Conservation (phyloP, 2,113 vertebrate species). For the Dendropsophus ebraccatus region DNA sequence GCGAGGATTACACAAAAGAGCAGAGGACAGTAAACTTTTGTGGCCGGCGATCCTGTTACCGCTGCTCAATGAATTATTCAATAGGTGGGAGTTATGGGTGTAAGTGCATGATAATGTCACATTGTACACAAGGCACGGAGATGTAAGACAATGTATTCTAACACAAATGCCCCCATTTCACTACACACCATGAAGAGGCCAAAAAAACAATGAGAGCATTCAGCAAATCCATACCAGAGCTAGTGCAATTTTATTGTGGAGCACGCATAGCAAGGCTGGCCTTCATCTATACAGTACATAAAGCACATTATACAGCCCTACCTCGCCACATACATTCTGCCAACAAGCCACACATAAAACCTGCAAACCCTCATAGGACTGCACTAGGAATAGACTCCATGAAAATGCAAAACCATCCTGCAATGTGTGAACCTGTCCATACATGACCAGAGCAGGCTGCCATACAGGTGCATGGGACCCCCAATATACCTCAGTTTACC, state of each 20-base stretch:
- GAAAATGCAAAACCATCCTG: neutral
- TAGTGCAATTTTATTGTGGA: too few relatives aligned
- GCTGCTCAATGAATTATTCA: conserved; percentile 33
- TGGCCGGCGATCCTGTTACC: conserved; percentile 19
- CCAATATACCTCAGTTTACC: too few relatives aligned
- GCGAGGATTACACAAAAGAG: conserved; percentile 10
- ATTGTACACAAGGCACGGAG: neutral
- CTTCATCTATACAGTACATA: neutral
- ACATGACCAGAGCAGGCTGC: too few relatives aligned
- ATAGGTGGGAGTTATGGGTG: conserved; percentile 22
- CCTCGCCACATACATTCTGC: neutral
- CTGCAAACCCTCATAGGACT: neutral
- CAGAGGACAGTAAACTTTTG: conserved; percentile 23
- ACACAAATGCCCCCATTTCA: neutral
- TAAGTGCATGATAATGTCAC: neutral
- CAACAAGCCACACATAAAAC: too few relatives aligned
- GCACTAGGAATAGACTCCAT: neutral
- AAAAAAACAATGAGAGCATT: neutral
- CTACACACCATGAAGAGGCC: neutral
- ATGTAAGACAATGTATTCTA: neutral
- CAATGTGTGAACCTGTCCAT: too few relatives aligned
- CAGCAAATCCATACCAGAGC: neutral
- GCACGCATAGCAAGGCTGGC: too few relatives aligned
- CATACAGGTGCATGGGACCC: too few relatives aligned
- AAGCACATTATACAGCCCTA: neutral